Percentiles rank a stretch among this genome's conserved stretches.
These are phyloP conservation scores for Aradus depressus DNA, from an alignment of 2,888 invertebrate species.

Conservation along the genomic window DNA sequence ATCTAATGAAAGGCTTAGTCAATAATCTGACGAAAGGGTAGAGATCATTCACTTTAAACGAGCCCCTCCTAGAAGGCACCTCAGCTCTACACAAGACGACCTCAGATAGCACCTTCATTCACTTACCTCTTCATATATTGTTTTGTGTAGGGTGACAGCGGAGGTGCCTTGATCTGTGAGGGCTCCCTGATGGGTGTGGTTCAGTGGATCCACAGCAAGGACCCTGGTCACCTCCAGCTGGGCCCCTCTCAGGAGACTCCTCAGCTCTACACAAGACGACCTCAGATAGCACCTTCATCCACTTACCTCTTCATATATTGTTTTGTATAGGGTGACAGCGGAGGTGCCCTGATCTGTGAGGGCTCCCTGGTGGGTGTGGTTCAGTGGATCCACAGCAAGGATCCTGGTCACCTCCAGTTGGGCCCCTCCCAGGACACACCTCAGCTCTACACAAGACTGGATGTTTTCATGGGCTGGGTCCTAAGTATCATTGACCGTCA, in stretches of 20 bases:
- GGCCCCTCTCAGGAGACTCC: no score
- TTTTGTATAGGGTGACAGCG: slow-evolving; percentile 2
- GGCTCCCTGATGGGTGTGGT: not conserved
- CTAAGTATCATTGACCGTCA: no score
- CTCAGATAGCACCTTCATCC: no score
- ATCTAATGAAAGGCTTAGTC: no score
- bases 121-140: no score
- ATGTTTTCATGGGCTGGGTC: not conserved
- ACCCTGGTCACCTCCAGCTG: not conserved
- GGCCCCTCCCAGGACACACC: not conserved
- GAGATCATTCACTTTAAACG: no score
- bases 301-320: no score
- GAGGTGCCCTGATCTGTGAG: slow-evolving; percentile 2
- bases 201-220: not conserved
- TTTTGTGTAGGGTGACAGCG: slow-evolving; percentile 2
- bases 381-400: not conserved
- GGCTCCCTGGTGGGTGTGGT: not conserved
- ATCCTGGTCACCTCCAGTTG: not conserved
- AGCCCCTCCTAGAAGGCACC: no score
- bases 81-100: no score
- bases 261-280: no score
- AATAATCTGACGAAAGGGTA: no score
- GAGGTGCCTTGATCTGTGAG: slow-evolving; percentile 1
- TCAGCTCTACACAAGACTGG: not conserved
- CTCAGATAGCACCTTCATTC: no score